phyloP scores from a whole-genome alignment of 1,140 invertebrate species.

The Microplitis mediator region DNA sequence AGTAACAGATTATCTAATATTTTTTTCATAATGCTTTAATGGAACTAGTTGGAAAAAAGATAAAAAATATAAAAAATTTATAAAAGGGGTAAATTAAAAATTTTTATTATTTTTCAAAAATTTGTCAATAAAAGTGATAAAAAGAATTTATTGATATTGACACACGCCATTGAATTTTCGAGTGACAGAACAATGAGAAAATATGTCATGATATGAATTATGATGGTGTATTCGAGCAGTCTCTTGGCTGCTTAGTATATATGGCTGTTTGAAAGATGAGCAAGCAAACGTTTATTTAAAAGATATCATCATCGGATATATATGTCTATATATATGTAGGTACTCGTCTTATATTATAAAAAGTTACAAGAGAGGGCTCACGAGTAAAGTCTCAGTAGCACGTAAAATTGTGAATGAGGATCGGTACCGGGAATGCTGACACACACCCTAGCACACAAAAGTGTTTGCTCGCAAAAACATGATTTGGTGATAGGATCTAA shows the following conservation, averaged over 20 bases:
- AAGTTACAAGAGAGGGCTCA: background rate
- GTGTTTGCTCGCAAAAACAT: conserved; percentile 38
- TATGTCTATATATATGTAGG: background rate
- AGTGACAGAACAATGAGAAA: too few relatives aligned
- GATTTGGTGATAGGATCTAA: conserved; percentile 41
- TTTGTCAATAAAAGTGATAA: too few relatives aligned
- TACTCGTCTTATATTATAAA: background rate
- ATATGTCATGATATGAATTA: background rate
- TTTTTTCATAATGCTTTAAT: too few relatives aligned
- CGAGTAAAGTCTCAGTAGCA: background rate
- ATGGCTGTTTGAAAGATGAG: background rate
- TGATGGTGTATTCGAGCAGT: background rate
- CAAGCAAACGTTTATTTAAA: conserved; percentile 46
- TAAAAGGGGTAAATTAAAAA: background rate
- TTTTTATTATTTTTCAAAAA: too few relatives aligned
- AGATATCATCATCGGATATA: conserved; percentile 38
- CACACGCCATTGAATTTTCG: too few relatives aligned
- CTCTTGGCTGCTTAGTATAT: background rate
- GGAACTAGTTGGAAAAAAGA: too few relatives aligned
- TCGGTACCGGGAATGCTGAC: too few relatives aligned
- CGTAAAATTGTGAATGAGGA: background rate
- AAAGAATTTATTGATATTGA: too few relatives aligned
- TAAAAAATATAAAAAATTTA: background rate
- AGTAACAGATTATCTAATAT: too few relatives aligned
- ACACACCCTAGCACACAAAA: conserved; percentile 24